Evolutionary conservation across 35 echinoderm and acorn worm genomes (phyloP), one percentile per base, ranked within the genome.

Genomic region (Heliocidaris erythrogramma): DNA sequence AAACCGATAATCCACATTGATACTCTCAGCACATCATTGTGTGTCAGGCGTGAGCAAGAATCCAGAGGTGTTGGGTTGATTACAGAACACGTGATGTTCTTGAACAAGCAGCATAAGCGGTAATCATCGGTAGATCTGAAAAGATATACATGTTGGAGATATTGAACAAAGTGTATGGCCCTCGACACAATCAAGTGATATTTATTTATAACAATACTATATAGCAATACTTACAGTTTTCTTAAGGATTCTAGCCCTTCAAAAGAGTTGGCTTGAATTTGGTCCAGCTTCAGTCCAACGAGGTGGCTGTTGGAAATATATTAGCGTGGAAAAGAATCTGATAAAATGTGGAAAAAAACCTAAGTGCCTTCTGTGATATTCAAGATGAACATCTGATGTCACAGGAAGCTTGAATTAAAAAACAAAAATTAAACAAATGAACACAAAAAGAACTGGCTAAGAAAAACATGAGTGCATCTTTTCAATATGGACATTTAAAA

Each of bases 1-100:
- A 98, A 27, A 4, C 94, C 95, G 48, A 98, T 87, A 30, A 98
- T 59, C 97, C 97, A 98, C 69, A 94, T 30, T 29, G 94, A 30
- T 6, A 94, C 48, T 27, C 94, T 85, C 17, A 94, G 71, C 13
- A 94, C 27, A 47, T 85, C 47, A 78, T 94, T 85, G 13, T 47
- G 42, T 47, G 85, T 94, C 30, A 94, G 60, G 29, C 94, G 32
- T 16, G 65, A 84, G 24, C 94, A 94, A 24, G 85, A 86, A 32
- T 86, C 65, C 24, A 94, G 85, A 32, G 94, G 69, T 16, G 94
- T 84, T 71, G 65, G 65, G 24, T 48, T 35, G 65, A 49, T 59
- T 27, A 94, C 85, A 48, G 94, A 86, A 49, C 94, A 94, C 2
- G 65, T 49, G 65, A 87, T 30, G 61, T 94, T 86, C 9, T 48